These are phyloP conservation scores for Delia radicum DNA, from an alignment of 1,140 invertebrate species.

Conservation along the genomic window DNA sequence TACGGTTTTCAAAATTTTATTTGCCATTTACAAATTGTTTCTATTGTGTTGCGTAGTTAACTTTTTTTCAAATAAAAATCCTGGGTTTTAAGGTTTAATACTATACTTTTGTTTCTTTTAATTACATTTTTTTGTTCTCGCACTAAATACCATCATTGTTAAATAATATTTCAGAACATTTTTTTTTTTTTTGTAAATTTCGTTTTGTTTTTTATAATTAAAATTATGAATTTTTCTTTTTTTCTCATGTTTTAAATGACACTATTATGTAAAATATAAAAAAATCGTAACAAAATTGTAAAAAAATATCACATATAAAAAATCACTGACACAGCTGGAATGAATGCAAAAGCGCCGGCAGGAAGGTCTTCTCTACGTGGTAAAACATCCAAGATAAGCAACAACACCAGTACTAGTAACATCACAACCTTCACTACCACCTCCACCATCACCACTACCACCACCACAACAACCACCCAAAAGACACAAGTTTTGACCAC, in stretches of 20 bases:
- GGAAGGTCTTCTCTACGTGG: constrained; percentile 46
- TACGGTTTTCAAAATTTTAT: constrained; percentile 11
- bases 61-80: constrained; percentile 7
- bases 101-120: not conserved
- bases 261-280: constrained; percentile 27
- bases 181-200: constrained; percentile 15
- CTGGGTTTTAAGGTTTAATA: constrained; percentile 14
- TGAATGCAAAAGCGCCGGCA: constrained; percentile 49
- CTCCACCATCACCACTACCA: constrained; percentile 31
- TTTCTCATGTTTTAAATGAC: constrained; percentile 26
- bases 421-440: constrained; percentile 31
- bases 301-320: constrained; percentile 18
- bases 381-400: constrained; percentile 32
- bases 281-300: constrained; percentile 8
- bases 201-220: constrained; percentile 24
- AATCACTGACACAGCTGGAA: constrained; percentile 38
- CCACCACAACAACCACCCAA: constrained; percentile 10
- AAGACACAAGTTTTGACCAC: not conserved
- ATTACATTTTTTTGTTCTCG: constrained; percentile 13
- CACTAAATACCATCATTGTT: constrained; percentile 19
- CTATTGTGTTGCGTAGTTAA: not conserved
- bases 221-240: constrained; percentile 30
- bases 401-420: constrained; percentile 11
- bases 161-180: not conserved
- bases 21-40: constrained; percentile 3